These are phyloP conservation scores for Thamnaconus septentrionalis DNA, from an alignment of 2,113 vertebrate species.

Conservation along the genomic window DNA sequence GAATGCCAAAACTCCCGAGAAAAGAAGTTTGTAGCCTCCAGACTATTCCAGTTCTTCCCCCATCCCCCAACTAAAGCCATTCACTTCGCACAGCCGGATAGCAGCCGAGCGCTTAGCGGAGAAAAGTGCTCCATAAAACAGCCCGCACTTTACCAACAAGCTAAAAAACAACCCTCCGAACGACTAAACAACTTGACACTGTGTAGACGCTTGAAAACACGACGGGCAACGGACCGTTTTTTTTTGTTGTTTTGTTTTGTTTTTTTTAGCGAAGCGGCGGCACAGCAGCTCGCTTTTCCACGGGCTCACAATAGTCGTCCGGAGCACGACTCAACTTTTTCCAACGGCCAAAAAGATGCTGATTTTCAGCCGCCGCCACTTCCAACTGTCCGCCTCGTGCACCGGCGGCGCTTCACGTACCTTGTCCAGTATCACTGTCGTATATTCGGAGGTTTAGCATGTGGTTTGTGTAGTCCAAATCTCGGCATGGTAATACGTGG, in stretches of 20 bases:
- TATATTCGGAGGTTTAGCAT: constrained; percentile 67
- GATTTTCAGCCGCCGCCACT: not conserved
- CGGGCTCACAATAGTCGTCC: constrained; percentile 48
- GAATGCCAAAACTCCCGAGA: not conserved
- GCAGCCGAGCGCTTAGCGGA: too few relatives aligned
- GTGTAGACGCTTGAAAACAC: too few relatives aligned
- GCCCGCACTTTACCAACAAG: not conserved
- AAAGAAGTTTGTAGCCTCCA: constrained; percentile 34
- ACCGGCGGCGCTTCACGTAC: constrained; percentile 43
- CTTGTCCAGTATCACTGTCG: constrained; percentile 53
- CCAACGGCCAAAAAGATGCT: constrained; percentile 28
- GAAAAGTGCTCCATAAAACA: constrained; percentile 1
- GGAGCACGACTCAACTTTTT: constrained; percentile 46
- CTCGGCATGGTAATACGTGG: constrained; percentile 72
- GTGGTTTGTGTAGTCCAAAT: constrained; percentile 61
- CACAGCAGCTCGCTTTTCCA: constrained; percentile 1
- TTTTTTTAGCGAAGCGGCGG: too few relatives aligned
- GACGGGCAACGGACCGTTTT: too few relatives aligned
- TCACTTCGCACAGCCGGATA: constrained; percentile 37
- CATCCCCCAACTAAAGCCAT: constrained; percentile 70
- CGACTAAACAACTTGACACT: not conserved
- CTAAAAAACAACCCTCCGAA: not conserved
- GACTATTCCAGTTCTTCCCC: constrained; percentile 40
- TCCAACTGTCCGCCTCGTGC: not conserved
- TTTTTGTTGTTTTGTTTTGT: too few relatives aligned